phyloP scores from a whole-genome alignment of 2,113 vertebrate species.

The Naja naja region DNA sequence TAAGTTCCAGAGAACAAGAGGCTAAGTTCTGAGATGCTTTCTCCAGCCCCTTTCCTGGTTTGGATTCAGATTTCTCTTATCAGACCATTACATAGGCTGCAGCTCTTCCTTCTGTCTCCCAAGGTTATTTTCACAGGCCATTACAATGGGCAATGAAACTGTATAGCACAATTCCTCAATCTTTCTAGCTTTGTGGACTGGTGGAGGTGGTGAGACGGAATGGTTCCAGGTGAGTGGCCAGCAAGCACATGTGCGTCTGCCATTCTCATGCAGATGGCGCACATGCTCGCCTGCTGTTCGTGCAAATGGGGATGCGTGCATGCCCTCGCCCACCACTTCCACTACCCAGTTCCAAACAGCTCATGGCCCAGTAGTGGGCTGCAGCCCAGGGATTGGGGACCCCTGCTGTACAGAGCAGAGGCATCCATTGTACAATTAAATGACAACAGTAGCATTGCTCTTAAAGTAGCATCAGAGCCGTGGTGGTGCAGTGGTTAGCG shows the following conservation, averaged over 20 bases:
- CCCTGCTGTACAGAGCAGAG: background rate
- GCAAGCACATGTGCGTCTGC: too few species aligned
- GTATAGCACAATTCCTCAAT: background rate
- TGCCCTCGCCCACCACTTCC: background rate
- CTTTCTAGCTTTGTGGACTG: too few species aligned
- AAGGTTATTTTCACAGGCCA: background rate
- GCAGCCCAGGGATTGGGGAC: background rate
- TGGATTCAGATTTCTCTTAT: background rate
- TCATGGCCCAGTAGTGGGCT: background rate
- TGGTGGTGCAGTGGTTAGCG: too few species aligned
- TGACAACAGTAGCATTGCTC: background rate
- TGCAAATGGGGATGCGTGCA: accelerated
- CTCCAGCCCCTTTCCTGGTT: background rate
- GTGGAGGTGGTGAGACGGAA: too few species aligned
- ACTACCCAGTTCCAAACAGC: background rate
- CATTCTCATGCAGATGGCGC: background rate
- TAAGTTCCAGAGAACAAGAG: background rate
- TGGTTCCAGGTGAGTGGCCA: too few species aligned
- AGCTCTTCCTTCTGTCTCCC: background rate
- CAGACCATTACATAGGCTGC: background rate
- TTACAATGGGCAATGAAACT: background rate
- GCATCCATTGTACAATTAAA: background rate
- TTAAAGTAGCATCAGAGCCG: too few species aligned
- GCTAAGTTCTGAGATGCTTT: background rate
- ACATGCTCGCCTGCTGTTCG: background rate